phyloP scores from a whole-genome alignment of 1,140 invertebrate genomes.

The Neodiprion lecontei region DNA sequence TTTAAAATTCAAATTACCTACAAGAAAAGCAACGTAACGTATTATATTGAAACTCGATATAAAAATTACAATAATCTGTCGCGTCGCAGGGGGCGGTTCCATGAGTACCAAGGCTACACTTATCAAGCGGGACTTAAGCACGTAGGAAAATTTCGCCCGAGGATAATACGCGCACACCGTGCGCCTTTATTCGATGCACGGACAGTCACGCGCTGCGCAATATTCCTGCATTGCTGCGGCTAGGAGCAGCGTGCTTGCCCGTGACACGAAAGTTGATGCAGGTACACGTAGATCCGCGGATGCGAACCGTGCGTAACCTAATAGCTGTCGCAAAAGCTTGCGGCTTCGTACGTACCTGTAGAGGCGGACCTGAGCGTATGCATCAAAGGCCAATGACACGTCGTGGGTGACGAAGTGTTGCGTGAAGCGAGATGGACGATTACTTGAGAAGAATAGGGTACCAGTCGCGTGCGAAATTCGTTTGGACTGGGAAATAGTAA shows the following conservation, averaged over 20 bases:
- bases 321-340: not conserved
- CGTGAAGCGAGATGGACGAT: too few relatives aligned
- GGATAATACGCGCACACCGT: not conserved
- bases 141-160: not conserved
- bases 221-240: not conserved
- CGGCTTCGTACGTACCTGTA: not conserved
- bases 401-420: too few relatives aligned
- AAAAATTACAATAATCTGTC: too few relatives aligned
- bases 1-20: too few relatives aligned
- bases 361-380: not conserved
- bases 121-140: not conserved
- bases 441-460: too few relatives aligned
- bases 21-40: too few relatives aligned
- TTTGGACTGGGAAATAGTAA: too few relatives aligned
- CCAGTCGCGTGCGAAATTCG: too few relatives aligned
- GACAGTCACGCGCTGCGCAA: not conserved
- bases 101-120: not conserved
- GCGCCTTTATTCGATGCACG: too few relatives aligned
- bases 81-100: too few relatives aligned
- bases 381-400: not conserved
- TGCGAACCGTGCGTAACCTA: not conserved
- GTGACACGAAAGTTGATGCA: conserved; percentile 56
- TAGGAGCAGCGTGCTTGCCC: conserved; percentile 42
- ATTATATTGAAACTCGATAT: too few relatives aligned
- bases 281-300: not conserved